Evolutionary conservation across 2,797 vertebrate species (phyloP).

Genomic region (Falco cherrug): DNA sequence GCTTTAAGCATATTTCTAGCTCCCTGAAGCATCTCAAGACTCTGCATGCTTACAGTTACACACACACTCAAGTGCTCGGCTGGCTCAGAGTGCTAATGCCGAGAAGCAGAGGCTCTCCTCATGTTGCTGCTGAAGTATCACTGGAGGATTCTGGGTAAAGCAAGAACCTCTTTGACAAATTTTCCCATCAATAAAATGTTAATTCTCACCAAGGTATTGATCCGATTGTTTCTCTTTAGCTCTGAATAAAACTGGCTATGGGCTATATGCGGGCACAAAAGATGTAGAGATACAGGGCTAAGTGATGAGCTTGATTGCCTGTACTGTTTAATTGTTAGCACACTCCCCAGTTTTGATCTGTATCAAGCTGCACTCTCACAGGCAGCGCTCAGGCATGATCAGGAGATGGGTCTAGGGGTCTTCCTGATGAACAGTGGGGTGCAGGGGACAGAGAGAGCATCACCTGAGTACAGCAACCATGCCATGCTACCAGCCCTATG

Average conservation of each 20-base stretch:
- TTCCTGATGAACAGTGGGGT: not conserved
- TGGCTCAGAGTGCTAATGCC: not conserved
- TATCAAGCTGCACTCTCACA: not conserved
- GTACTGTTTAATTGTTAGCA: not conserved
- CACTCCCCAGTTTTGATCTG: not conserved
- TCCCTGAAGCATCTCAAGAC: not conserved
- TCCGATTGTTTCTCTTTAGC: not conserved
- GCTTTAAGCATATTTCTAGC: not conserved
- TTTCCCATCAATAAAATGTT: not conserved
- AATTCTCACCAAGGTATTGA: not conserved
- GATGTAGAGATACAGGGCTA: not conserved
- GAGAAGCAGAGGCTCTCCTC: not conserved
- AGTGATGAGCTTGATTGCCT: not conserved
- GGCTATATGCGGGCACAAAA: not conserved
- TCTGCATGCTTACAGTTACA: not conserved
- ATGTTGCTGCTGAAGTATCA: not conserved
- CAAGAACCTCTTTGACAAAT: not conserved
- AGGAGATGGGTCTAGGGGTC: not conserved
- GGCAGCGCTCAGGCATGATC: not conserved
- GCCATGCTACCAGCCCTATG: not conserved
- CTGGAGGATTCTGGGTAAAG: not conserved
- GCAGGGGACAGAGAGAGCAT: rapidly evolving
- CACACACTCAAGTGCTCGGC: rapidly evolving
- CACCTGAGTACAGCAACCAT: rapidly evolving
- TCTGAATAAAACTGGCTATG: not conserved